These are phyloP conservation scores for Chaetodon trifascialis DNA, from an alignment of 2,113 vertebrate genomes.

Conservation along the genomic window DNA sequence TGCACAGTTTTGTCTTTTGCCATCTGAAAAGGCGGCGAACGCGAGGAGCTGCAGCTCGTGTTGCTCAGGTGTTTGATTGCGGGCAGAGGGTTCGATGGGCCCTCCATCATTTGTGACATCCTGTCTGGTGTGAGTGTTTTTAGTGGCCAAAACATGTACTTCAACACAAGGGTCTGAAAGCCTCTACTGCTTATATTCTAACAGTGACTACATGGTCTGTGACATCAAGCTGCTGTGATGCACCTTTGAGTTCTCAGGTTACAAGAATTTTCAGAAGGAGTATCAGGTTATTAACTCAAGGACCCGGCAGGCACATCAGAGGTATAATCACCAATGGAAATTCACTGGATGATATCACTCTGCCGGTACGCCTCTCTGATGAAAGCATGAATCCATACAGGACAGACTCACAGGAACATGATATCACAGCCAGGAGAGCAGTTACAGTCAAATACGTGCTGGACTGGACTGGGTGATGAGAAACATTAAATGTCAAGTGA, in stretches of 20 bases:
- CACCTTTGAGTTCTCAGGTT: conserved; percentile 46
- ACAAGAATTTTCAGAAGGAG: conserved; percentile 31
- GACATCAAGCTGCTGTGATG: conserved; percentile 38
- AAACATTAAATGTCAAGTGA: conserved; percentile 55
- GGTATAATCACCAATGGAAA: conserved; percentile 35
- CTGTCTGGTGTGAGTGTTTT: neutral
- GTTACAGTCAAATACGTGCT: conserved; percentile 36
- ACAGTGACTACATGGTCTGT: conserved; percentile 3
- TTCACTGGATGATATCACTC: conserved; percentile 49
- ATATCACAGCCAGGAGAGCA: conserved; percentile 42
- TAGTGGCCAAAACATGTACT: neutral
- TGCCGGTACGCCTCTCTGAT: conserved; percentile 12
- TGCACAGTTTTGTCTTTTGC: neutral
- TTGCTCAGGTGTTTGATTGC: too few relatives aligned
- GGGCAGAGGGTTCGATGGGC: neutral
- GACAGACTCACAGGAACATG: conserved; percentile 35
- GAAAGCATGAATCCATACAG: conserved; percentile 33
- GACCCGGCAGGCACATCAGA: conserved; percentile 42
- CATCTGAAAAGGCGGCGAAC: neutral
- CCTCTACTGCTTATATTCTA: neutral
- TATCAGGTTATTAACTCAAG: conserved; percentile 41
- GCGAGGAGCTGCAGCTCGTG: too few relatives aligned
- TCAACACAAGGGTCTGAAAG: neutral
- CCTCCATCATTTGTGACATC: too few relatives aligned
- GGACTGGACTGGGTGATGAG: neutral